Base-by-base conservation (phyloP, 2,888 invertebrate species). In the Cheilosia vulpina region DNA sequence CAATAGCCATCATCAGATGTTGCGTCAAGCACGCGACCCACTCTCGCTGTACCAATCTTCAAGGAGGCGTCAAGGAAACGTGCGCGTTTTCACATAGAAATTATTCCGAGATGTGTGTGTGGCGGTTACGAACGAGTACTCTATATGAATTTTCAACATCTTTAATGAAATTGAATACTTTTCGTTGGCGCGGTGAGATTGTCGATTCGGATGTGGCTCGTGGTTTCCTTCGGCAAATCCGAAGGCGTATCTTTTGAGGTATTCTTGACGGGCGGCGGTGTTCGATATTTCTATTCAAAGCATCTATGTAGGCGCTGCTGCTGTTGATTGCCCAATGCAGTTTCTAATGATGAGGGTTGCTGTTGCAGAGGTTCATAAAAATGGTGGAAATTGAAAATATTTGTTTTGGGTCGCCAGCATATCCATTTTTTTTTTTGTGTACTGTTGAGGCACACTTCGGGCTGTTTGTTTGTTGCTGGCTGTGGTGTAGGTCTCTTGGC, bases 381-480 rank as follows among this genome's bases (percentile, higher is more conserved):
- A 84, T 84, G 84, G 84, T 75, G 79, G 84, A 84, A 73, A 75
- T 66, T 65, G 55, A 55, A 84, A 84, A 71, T 83, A 78, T 84
- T 84, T 83, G 84, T 69, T 63, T 79, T 73, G 79, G 69, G 58
- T 79, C 79, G 79, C 84, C 84, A 84, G 84, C 84, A 84, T 81
- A 81, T 76, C 43, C 57, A 45, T 55, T 53, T 15, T 71, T 63
- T 24, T 24, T 60, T 62, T 47, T 63, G 9, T 58, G 21, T 57
- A 19, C 45, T 62, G 47, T 41, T 24, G 55, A 58, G 60, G 68
- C 75, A 79, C 73, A 79, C 79, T 79, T 81, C 34, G 50, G 55
- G 55, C 9, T 79, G 53, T 73, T 81, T 75, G 66, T 62, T 62
- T 80, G 73, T 17, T 80, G 68, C n/a, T 62, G 17, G n/a, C 24